Conservation (phyloP, 2,797 vertebrate genomes). For the Coregonus suidteri region DNA sequence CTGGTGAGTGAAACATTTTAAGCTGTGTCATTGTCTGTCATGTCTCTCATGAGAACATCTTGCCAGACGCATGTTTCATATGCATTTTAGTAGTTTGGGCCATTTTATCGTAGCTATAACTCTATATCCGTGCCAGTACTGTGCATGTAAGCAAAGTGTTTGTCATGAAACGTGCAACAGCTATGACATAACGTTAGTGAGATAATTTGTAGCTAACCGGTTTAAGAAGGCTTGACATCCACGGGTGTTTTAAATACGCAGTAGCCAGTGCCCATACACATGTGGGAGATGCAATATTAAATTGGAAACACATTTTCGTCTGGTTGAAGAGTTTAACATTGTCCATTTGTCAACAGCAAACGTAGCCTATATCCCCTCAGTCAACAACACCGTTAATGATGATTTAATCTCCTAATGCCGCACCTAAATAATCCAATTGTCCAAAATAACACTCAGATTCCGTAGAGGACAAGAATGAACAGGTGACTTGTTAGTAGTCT, state of each 20-base stretch:
- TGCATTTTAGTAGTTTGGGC: background rate
- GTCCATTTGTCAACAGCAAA: background rate
- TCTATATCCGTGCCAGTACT: background rate
- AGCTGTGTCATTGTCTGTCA: background rate
- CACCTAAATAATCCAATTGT: background rate
- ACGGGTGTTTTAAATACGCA: background rate
- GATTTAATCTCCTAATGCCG: background rate
- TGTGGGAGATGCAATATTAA: background rate
- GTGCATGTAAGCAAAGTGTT: conserved; percentile 4
- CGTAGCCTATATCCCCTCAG: background rate
- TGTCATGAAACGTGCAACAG: conserved; percentile 18
- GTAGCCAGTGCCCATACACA: conserved; percentile 7
- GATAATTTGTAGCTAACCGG: conserved; percentile 13
- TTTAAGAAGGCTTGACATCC: conserved; percentile 14
- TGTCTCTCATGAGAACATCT: background rate
- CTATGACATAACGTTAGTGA: conserved; percentile 22
- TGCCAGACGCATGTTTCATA: background rate
- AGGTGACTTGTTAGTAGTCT: too few species aligned
- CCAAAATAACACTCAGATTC: too few species aligned
- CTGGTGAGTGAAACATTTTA: conserved; percentile 84
- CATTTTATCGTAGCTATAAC: background rate
- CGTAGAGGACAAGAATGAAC: too few species aligned
- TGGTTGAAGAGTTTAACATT: background rate
- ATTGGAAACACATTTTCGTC: background rate
- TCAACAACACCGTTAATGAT: background rate